Conservation (phyloP, 2,888 invertebrate genomes). For the Octodonta nipae region DNA sequence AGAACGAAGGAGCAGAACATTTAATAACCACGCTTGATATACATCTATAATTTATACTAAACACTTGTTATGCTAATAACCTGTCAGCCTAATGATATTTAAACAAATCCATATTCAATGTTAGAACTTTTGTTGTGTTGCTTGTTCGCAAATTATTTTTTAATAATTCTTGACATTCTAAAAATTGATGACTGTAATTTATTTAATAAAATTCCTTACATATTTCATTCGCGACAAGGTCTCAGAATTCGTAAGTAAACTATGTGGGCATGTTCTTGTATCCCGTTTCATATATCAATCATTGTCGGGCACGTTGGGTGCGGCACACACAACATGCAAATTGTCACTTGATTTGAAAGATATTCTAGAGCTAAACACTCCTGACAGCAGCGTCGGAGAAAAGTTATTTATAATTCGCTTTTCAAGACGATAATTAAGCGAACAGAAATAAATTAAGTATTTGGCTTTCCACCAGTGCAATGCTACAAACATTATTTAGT, state of each 20-base stretch:
- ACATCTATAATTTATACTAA: no score
- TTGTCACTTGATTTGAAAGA: conserved; percentile 27
- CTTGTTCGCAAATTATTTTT: no score
- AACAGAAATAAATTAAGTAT: conserved; percentile 2
- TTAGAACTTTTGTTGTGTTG: no score
- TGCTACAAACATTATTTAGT: no score
- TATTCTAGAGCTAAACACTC: conserved; percentile 10
- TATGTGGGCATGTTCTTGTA: conserved; percentile 6
- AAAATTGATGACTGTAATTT: no score
- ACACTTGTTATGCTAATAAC: no score
- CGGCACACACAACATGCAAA: no score
- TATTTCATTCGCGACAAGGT: background rate
- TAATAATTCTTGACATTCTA: no score
- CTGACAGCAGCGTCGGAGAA: conserved; percentile 6
- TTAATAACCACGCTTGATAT: no score
- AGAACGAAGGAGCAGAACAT: no score
- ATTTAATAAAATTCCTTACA: conserved; percentile 3
- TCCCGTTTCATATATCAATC: conserved; percentile 25
- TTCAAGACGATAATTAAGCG: conserved; percentile 2
- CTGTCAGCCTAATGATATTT: no score
- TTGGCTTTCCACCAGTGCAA: conserved; percentile 1
- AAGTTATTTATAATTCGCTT: background rate
- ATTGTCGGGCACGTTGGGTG: conserved; percentile 23
- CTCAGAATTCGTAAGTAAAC: background rate
- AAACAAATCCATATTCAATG: no score